Base-by-base conservation (phyloP, 2,888 invertebrate genomes). In the Amorpha juglandis region DNA sequence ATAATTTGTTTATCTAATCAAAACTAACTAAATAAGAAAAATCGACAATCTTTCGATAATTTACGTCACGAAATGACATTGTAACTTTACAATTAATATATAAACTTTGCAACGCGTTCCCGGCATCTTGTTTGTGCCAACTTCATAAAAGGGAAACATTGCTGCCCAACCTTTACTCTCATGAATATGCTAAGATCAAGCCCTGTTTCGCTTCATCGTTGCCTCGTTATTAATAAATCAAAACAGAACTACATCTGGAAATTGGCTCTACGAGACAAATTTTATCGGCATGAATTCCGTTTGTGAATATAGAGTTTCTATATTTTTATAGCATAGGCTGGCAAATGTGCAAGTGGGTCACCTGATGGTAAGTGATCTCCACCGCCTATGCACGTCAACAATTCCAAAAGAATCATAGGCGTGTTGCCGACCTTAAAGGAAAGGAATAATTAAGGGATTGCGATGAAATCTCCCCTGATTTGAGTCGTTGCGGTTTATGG, bases 111-210 rank as follows among this genome's bases (percentile, higher is more conserved):
- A 6, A 4, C 38, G 6, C 42, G 42, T 42, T 16, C 38, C n/a
- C 35, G 45, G 33, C 7, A 38, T 33, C 16, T 55, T 21, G 19
- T 58, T 38, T 38, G 19, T 42, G 42, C 58, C 42, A 53, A 62
- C 45, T 48, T 45, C 9, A 50, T 64, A 63, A 62, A 72, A 70
- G 69, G 69, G 63, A 68, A 68, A 66, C 69, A 69, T 52, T 71
- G 68, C 62, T 67, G 62, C 11, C 62, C 71, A 68, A 65, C 68
- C 67, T 38, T 52, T 42, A 19, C 63, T 65, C 66, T 72, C 67
- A 73, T 74, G 72, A 76, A 73, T 74, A 76, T 71, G 64, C 71
- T 68, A 71, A 71, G 68, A 69, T 52, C 65, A 19, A 35, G 53
- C 62, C 42, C 69, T 69, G 70, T 71, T 69, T 64, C 64, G 64